A percentile compares a stretch with the other conserved stretches of the same genome.
Evolutionary conservation across 1,140 invertebrate genomes (phyloP).

Genomic region (Theocolax elegans): DNA sequence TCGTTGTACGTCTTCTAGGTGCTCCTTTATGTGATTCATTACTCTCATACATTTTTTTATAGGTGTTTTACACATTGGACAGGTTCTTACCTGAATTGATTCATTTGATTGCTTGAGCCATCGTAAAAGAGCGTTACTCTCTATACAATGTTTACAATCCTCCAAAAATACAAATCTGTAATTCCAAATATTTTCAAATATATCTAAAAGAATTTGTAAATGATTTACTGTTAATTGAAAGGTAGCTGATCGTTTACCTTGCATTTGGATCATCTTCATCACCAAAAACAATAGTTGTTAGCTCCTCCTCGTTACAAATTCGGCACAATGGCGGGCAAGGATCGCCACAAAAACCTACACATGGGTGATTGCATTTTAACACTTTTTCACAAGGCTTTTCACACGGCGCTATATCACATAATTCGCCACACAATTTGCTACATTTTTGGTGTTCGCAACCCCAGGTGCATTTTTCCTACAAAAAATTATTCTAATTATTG

Average conservation of each 20-base stretch:
- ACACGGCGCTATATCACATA: conserved; percentile 69
- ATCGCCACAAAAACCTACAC: conserved; percentile 79
- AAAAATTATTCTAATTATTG: background rate
- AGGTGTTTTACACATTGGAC: conserved; percentile 73
- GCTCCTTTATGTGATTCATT: conserved; percentile 70
- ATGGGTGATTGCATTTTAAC: conserved; percentile 71
- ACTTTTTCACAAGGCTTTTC: conserved; percentile 64
- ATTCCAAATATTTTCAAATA: background rate
- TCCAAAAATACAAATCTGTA: conserved; percentile 71
- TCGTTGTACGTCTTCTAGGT: conserved; percentile 68
- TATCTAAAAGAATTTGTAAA: background rate
- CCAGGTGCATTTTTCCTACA: conserved; percentile 38
- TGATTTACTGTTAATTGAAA: background rate
- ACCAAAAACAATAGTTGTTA: conserved; percentile 69
- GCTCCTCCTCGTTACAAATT: conserved; percentile 52
- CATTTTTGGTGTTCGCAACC: conserved; percentile 71
- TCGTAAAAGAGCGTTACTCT: conserved; percentile 69
- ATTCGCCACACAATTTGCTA: conserved; percentile 67
- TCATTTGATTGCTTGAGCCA: conserved; percentile 52
- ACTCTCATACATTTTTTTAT: conserved; percentile 73
- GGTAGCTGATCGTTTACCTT: conserved; percentile 54
- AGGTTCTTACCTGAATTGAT: conserved; percentile 68
- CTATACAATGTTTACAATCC: conserved; percentile 75
- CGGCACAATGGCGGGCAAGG: conserved; percentile 69
- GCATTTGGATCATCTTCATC: conserved; percentile 70